Conservation (phyloP, 2,888 invertebrate species). For the Cephus sareptanus region DNA sequence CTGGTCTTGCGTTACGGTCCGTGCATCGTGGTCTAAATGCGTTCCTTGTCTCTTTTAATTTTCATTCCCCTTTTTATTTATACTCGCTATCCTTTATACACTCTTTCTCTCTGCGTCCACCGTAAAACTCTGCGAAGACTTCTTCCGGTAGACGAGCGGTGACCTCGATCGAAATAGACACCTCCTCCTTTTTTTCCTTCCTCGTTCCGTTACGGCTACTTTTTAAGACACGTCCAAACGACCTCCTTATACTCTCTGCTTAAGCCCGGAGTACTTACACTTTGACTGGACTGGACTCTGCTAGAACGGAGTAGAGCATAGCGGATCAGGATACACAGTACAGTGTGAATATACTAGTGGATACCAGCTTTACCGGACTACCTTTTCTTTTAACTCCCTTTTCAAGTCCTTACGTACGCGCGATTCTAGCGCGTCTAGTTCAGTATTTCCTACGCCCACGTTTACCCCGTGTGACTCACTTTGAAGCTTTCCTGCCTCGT, state of each 20-base stretch:
- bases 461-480: neutral
- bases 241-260: neutral
- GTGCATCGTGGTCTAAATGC: neutral
- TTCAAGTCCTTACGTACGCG: neutral
- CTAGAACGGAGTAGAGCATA: no score
- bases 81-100: neutral
- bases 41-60: slow-evolving; percentile 9
- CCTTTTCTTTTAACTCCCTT: neutral
- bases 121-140: slow-evolving; percentile 8
- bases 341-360: neutral
- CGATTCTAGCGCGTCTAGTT: neutral
- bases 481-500: slow-evolving; percentile 6
- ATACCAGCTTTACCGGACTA: neutral
- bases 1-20: neutral
- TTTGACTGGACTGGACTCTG: neutral
- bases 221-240: neutral
- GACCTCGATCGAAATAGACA: neutral
- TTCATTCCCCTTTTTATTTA: slow-evolving; percentile 18
- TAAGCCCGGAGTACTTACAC: neutral
- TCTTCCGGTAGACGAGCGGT: neutral
- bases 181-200: neutral
- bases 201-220: neutral
- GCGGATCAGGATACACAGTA: neutral
- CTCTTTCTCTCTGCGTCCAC: neutral
- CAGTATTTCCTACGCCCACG: neutral